These are phyloP conservation scores for Trachelipus rathkii DNA, from an alignment of 1,140 invertebrate species.

Conservation along the genomic window DNA sequence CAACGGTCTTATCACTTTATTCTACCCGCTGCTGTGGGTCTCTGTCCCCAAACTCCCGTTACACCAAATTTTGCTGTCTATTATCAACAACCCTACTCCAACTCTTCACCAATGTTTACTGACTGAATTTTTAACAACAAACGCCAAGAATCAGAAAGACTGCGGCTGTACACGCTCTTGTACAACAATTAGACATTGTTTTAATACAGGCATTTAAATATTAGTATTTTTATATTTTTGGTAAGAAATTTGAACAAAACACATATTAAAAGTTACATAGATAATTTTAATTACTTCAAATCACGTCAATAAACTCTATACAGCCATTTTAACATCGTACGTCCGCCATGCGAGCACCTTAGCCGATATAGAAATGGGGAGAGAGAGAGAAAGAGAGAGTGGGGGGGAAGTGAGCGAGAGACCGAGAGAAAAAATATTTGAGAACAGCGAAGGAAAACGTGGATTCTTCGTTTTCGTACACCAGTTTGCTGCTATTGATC, in stretches of 20 bases:
- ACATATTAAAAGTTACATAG: no score
- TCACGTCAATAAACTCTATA: no score
- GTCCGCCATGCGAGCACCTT: neutral
- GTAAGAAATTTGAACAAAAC: no score
- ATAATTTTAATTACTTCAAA: no score
- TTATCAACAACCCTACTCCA: neutral
- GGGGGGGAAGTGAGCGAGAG: neutral
- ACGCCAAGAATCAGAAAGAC: neutral
- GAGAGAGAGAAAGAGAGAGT: constrained; percentile 10
- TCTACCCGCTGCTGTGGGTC: neutral
- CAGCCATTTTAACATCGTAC: neutral
- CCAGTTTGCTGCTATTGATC: neutral
- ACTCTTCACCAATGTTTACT: constrained; percentile 3
- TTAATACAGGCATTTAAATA: no score
- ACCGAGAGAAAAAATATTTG: constrained; percentile 10
- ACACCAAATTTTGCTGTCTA: neutral
- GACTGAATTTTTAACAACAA: neutral
- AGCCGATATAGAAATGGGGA: neutral
- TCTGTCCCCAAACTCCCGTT: neutral
- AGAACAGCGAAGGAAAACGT: neutral
- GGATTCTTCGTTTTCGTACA: neutral
- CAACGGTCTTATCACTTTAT: no score
- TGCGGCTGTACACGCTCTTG: neutral
- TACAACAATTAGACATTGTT: no score
- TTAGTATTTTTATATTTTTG: no score